Evolutionary conservation across 2,113 vertebrate genomes (phyloP), one percentile per base, ranked within the genome.

Genomic region (Sus scrofa): DNA sequence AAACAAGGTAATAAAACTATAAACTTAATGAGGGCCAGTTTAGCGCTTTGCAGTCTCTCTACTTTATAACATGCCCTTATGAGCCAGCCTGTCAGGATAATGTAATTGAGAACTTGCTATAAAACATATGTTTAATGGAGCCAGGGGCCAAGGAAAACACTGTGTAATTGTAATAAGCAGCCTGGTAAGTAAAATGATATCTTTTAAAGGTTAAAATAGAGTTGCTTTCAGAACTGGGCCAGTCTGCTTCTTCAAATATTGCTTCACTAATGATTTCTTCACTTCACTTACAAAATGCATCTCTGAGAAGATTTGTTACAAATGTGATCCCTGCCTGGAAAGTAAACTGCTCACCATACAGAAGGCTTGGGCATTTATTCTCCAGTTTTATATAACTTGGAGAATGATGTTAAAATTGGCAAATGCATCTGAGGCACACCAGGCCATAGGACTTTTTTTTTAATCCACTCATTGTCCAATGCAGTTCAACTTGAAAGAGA

Each of bases 61-160:
- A 74, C 97, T 98, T 98, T 98, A 97, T 86, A 98, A 79, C 70
- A 95, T 93, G 71, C 94, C 97, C 97, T 96, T 56, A 60, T 97
- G 95, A 98, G 98, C 96, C 94, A 89, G 98, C 89, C 98, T 98
- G 97, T 98, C 98, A 97, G 98, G 96, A 97, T 97, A 98, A 98
- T 95, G 82, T 98, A 97, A 98, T 97, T 95, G 97, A 97, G 97
- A 98, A 96, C 97, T 87, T 67, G 34, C 98, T 94, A 97, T 99
- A 99, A 99, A 99, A 98, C 98, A 94, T 97, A 98, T 98, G 98
- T 98, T 98, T 98, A 98, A 98, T 98, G 98, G 98, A 99, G 98
- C 98, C 98, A 92, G 96, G 97, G 97, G 98, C 99, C 98, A 99
- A 98, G 98, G 89, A 98, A 98, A 99, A 99, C 98, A 98, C 97